These are phyloP conservation scores for Panopea generosa DNA, from an alignment of 2,888 invertebrate genomes.

Conservation along the genomic window DNA sequence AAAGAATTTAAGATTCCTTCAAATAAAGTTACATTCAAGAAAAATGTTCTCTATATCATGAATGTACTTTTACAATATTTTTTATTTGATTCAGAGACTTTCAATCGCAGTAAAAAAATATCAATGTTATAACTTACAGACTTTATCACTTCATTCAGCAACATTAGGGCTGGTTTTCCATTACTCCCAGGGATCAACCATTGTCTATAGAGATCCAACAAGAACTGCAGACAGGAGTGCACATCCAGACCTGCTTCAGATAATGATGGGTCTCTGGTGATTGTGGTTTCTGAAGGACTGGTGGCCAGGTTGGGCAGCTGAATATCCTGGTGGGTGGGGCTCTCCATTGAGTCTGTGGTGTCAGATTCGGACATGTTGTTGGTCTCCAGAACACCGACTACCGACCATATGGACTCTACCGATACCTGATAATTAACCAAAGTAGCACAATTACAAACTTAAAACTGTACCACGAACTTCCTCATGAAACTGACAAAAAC, in stretches of 20 bases:
- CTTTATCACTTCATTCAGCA: slow-evolving; percentile 85
- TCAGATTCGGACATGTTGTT: slow-evolving; percentile 74
- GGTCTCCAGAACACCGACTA: slow-evolving; percentile 80
- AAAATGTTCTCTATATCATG: too few relatives aligned
- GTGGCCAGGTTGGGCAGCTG: slow-evolving; percentile 48
- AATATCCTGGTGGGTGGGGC: slow-evolving; percentile 63
- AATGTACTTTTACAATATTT: too few relatives aligned
- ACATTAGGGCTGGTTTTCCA: slow-evolving; percentile 83
- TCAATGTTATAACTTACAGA: slow-evolving; percentile 85
- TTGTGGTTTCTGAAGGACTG: slow-evolving; percentile 56
- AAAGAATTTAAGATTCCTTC: too few relatives aligned
- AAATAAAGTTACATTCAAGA: too few relatives aligned
- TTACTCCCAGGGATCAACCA: slow-evolving; percentile 87
- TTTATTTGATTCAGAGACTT: too few relatives aligned
- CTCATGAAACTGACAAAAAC: too few relatives aligned
- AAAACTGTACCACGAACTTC: too few relatives aligned
- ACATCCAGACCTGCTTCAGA: slow-evolving; percentile 90
- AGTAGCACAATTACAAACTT: too few relatives aligned
- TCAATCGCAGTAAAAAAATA: too few relatives aligned
- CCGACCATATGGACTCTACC: slow-evolving; percentile 83
- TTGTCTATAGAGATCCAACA: slow-evolving; percentile 95
- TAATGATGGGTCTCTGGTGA: slow-evolving; percentile 76
- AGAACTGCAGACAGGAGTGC: slow-evolving; percentile 95
- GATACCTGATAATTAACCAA: slow-evolving; percentile 83
- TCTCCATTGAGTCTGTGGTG: slow-evolving; percentile 78